Conservation (phyloP, 2,113 vertebrate genomes). For the Lutjanus erythropterus region DNA sequence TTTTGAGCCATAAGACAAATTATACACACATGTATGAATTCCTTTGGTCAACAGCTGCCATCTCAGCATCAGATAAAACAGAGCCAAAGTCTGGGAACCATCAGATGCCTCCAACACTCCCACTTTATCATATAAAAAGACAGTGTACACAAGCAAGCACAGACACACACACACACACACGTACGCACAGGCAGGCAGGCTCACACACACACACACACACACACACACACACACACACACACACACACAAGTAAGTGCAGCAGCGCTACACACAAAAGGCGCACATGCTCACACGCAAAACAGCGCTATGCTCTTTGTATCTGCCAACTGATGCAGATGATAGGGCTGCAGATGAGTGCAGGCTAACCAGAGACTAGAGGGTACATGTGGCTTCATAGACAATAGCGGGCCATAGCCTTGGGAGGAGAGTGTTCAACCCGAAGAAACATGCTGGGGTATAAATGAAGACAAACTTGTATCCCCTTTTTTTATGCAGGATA, state of each 20-base stretch:
- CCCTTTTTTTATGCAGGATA: neutral
- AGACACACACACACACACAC: conserved; percentile 4
- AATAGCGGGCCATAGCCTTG: conserved; percentile 49
- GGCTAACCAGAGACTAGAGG: conserved; percentile 59
- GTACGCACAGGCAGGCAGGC: conserved; percentile 53
- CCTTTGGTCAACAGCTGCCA: conserved; percentile 84
- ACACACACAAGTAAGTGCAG: conserved; percentile 41
- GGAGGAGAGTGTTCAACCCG: conserved; percentile 31
- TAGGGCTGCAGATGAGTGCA: conserved; percentile 74
- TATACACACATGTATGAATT: conserved; percentile 83
- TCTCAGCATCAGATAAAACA: conserved; percentile 81
- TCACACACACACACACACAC: conserved; percentile 66
- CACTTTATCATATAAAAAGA: conserved; percentile 72
- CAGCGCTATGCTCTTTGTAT: conserved; percentile 76
- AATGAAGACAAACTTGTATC: conserved; percentile 27
- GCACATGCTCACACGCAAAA: conserved; percentile 73
- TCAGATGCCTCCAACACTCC: conserved; percentile 78
- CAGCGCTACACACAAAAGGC: conserved; percentile 59
- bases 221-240: conserved; percentile 6
- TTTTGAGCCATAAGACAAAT: conserved; percentile 79
- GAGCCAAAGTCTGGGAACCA: conserved; percentile 79
- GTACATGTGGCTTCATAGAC: conserved; percentile 61
- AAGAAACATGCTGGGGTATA: conserved; percentile 34
- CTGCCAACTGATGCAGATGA: conserved; percentile 84
- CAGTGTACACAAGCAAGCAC: conserved; percentile 7